phyloP scores from a whole-genome alignment of 2,797 vertebrate species.

The Chrosomus eos region DNA sequence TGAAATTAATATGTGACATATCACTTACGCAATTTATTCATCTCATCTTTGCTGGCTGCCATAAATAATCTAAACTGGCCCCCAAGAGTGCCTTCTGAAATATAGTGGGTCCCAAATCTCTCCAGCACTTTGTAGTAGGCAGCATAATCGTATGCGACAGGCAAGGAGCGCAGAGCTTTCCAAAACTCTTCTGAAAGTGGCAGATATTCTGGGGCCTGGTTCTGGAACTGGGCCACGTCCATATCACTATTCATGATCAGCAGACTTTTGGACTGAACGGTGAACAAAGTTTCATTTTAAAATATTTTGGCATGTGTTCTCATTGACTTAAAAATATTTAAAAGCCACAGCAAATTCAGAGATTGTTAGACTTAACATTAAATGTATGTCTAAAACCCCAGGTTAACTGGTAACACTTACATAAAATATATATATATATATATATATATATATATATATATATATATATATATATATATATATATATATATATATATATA shows the following conservation, averaged over 20 bases:
- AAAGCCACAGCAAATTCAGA: too few relatives aligned
- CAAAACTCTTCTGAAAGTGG: conserved; percentile 82
- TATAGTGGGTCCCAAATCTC: conserved; percentile 88
- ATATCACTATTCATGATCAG: conserved; percentile 83
- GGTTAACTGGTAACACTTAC: too few relatives aligned
- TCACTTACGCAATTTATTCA: conserved; percentile 70
- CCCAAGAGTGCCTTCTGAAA: conserved; percentile 89
- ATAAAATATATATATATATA: too few relatives aligned
- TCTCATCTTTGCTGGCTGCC: conserved; percentile 75
- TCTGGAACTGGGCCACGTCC: conserved; percentile 87
- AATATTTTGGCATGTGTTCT: too few relatives aligned
- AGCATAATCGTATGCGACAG: conserved; percentile 82
- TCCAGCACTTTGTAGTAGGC: conserved; percentile 83
- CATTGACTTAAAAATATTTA: too few relatives aligned
- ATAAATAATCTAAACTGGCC: conserved; percentile 85
- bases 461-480: too few relatives aligned
- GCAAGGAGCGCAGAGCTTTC: conserved; percentile 86
- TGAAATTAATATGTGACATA: neutral
- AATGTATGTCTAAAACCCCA: too few relatives aligned
- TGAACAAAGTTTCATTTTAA: neutral
- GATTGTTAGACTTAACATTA: too few relatives aligned
- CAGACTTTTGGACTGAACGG: conserved; percentile 79
- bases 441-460: too few relatives aligned
- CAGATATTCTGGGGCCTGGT: conserved; percentile 78
- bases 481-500: too few relatives aligned